These are phyloP conservation scores for Lerista edwardsae DNA, from an alignment of 2,797 vertebrate genomes.

Conservation along the genomic window DNA sequence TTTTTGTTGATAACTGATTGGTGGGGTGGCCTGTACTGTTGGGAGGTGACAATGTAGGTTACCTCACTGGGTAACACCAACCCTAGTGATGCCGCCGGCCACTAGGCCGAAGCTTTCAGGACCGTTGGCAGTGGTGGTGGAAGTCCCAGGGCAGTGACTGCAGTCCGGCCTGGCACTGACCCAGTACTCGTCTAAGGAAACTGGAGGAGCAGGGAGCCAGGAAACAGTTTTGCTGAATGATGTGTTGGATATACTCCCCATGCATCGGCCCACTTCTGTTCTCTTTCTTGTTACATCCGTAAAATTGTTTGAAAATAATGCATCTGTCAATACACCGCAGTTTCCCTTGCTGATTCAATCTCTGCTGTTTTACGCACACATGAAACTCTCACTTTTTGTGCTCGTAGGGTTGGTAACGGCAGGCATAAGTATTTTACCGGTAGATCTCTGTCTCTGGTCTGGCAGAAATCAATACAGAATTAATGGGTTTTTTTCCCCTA, in stretches of 20 bases:
- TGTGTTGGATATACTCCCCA: not conserved
- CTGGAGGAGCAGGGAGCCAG: not conserved
- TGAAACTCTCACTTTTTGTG: constrained; percentile 1
- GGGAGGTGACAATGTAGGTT: too few species aligned
- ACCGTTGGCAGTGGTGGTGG: too few species aligned
- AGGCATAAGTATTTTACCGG: not conserved
- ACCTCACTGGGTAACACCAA: too few species aligned
- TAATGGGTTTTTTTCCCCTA: not conserved
- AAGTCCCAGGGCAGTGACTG: too few species aligned
- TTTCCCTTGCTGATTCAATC: constrained; percentile 22
- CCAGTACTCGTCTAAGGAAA: not conserved
- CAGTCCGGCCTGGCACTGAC: too few species aligned
- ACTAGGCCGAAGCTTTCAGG: too few species aligned
- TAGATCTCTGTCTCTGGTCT: not conserved
- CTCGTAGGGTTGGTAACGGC: not conserved
- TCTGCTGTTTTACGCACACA: not conserved
- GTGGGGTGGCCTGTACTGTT: too few species aligned
- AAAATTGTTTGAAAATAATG: not conserved
- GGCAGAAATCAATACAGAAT: not conserved
- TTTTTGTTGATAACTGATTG: too few species aligned
- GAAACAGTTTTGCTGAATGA: not conserved
- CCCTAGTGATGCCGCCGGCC: too few species aligned
- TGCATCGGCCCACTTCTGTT: not conserved
- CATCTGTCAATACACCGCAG: not conserved
- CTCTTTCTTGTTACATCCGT: constrained; percentile 3